These are phyloP conservation scores for Mycetomoellerius zeteki DNA, from an alignment of 1,140 invertebrate genomes.

Conservation along the genomic window DNA sequence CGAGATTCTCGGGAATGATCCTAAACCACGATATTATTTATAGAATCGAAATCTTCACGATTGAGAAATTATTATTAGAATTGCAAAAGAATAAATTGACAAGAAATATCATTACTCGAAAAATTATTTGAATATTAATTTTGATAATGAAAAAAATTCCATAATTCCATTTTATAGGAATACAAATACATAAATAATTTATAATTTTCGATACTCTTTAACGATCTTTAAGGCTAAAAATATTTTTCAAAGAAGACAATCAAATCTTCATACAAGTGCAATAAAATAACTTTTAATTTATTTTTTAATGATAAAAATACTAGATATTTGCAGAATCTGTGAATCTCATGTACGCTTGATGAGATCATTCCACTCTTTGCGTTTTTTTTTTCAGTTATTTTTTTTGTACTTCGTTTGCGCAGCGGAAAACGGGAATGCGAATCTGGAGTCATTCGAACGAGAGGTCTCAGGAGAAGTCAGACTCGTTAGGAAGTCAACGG, in stretches of 20 bases:
- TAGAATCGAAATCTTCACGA: background rate
- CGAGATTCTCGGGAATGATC: constrained; percentile 1
- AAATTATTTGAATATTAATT: background rate
- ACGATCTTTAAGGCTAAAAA: constrained; percentile 77
- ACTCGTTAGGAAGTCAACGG: constrained; percentile 51
- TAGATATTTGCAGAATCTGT: constrained; percentile 42
- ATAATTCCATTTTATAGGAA: constrained; percentile 20
- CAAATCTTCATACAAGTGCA: constrained; percentile 21
- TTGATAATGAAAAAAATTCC: background rate
- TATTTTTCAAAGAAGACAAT: constrained; percentile 59
- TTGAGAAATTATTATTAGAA: background rate
- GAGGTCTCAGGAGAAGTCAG: constrained; percentile 1
- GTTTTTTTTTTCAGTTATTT: background rate
- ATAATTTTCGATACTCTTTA: constrained; percentile 67
- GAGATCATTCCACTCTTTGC: background rate
- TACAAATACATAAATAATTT: background rate
- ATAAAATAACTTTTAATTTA: constrained; percentile 76
- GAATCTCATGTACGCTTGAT: background rate
- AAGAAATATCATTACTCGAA: background rate
- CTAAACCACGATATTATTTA: background rate
- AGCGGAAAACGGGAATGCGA: background rate
- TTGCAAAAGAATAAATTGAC: background rate
- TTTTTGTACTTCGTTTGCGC: background rate
- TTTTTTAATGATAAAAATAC: constrained; percentile 70
- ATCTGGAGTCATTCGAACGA: constrained; percentile 22